Conservation (phyloP, 2,113 vertebrate genomes). For the Tyrannus savana region DNA sequence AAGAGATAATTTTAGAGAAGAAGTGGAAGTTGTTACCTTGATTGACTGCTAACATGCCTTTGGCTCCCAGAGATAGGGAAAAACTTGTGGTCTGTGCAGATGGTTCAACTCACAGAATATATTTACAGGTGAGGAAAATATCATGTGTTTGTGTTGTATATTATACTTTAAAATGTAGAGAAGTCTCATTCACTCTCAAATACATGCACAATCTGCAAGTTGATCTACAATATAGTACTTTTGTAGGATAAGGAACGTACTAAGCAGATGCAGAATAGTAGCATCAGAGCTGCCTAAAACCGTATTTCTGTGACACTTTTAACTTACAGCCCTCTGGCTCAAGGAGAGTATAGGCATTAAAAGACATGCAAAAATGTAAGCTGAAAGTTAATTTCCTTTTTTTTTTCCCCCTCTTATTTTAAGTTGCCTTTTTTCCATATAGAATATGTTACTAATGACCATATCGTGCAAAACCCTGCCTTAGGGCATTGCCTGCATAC, state of each 20-base stretch:
- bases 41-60: background rate
- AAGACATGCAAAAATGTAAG: background rate
- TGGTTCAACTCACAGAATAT: background rate
- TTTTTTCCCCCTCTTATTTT: background rate
- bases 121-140: slow-evolving; percentile 4
- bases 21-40: background rate
- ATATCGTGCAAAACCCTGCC: background rate
- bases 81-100: background rate
- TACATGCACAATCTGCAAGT: background rate
- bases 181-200: background rate
- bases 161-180: background rate
- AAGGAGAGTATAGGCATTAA: background rate
- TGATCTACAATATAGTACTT: background rate
- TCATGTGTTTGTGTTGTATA: background rate
- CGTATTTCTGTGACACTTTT: background rate
- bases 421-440: background rate
- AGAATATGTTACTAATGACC: slow-evolving; percentile 1
- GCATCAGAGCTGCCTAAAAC: background rate
- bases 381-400: background rate
- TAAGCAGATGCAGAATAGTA: background rate
- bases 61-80: background rate
- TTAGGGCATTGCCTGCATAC: background rate
- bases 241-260: background rate
- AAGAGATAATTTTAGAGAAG: background rate
- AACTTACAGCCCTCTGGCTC: slow-evolving; percentile 20